A percentile compares a stretch with the other conserved stretches of the same genome.
Evolutionary conservation across 1,140 invertebrate species (phyloP).

Genomic region (Drosophila santomea): DNA sequence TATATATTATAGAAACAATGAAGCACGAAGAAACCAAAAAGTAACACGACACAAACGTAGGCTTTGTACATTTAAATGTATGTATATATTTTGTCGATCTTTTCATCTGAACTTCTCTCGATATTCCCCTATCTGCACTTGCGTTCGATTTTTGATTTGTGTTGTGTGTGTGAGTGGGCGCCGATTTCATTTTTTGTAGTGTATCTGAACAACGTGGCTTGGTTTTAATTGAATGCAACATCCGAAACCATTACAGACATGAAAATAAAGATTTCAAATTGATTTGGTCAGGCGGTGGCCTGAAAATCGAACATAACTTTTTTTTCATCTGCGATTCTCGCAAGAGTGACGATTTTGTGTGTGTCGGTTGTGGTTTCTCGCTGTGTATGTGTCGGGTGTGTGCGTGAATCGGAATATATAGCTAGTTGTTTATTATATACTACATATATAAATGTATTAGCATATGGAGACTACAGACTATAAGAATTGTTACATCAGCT

Average conservation of each 20-base stretch:
- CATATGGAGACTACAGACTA: constrained; percentile 73
- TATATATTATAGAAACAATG: neutral
- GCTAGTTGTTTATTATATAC: constrained; percentile 67
- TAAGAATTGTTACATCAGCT: constrained; percentile 66
- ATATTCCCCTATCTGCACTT: constrained; percentile 21
- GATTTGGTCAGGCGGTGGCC: constrained; percentile 11
- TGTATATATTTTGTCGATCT: constrained; percentile 62
- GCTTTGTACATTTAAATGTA: constrained; percentile 79
- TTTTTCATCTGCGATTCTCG: constrained; percentile 16
- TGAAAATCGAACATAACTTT: constrained; percentile 15
- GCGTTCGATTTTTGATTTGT: constrained; percentile 29
- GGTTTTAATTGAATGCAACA: constrained; percentile 33
- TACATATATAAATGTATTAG: constrained; percentile 78
- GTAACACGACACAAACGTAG: constrained; percentile 56
- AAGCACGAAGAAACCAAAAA: constrained; percentile 32
- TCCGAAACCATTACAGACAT: constrained; percentile 75
- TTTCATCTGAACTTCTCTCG: constrained; percentile 23
- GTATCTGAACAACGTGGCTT: constrained; percentile 23
- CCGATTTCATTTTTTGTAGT: constrained; percentile 9
- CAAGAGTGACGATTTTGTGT: neutral
- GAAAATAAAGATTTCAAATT: constrained; percentile 77
- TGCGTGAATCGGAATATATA: constrained; percentile 78
- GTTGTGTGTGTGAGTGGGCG: constrained; percentile 1
- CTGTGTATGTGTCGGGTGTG: constrained; percentile 40
- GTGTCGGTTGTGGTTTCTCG: constrained; percentile 17